Conservation (phyloP, 2,888 invertebrate species). For the Deilephila elpenor region DNA sequence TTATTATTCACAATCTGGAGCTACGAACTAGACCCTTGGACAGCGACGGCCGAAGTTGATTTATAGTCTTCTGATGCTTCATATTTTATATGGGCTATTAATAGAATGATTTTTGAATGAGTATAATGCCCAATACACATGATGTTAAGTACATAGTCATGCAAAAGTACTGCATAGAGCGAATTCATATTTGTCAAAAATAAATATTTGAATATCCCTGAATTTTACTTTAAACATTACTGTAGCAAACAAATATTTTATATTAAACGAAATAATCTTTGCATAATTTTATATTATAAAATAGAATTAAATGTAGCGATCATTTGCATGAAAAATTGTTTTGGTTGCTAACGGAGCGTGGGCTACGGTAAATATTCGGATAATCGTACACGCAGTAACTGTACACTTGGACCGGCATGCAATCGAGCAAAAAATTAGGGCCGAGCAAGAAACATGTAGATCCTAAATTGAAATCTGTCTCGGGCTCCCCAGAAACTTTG, state of each 20-base stretch:
- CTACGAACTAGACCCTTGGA: slow-evolving; percentile 16
- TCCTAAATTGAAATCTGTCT: slow-evolving; percentile 67
- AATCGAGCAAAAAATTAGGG: slow-evolving; percentile 67
- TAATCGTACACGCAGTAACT: slow-evolving; percentile 45
- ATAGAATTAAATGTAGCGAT: not conserved
- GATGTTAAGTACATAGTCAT: no score
- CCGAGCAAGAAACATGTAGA: slow-evolving; percentile 62
- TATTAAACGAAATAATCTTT: no score
- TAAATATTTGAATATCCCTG: no score
- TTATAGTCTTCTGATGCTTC: not conserved
- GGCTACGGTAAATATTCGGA: slow-evolving; percentile 47
- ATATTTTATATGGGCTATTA: not conserved
- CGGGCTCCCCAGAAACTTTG: slow-evolving; percentile 50
- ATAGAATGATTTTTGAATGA: not conserved
- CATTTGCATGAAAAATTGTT: not conserved
- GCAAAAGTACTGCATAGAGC: no score
- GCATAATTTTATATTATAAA: not conserved
- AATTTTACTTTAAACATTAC: no score
- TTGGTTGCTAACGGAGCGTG: slow-evolving; percentile 9
- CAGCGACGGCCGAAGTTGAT: slow-evolving; percentile 10
- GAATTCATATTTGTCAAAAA: no score
- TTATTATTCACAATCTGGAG: slow-evolving; percentile 55
- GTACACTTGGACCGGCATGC: slow-evolving; percentile 56
- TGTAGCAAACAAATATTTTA: no score
- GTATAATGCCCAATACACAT: no score